Percentiles rank a stretch among this genome's conserved stretches.
These are phyloP conservation scores for Anser brachyrhynchus DNA, from an alignment of 2,113 vertebrate genomes.

Conservation along the genomic window DNA sequence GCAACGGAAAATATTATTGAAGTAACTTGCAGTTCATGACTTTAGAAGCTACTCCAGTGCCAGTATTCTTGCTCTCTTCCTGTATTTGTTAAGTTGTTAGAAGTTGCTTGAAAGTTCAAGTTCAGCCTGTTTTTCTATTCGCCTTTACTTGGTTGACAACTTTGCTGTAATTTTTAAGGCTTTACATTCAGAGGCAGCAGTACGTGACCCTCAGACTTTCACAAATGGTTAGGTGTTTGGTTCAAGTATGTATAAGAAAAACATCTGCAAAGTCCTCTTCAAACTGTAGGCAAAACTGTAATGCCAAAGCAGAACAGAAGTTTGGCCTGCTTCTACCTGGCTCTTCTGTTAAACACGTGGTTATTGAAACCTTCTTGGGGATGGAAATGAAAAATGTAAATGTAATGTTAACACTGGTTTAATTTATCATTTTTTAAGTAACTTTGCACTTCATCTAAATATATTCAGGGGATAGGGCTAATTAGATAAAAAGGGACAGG, in stretches of 20 bases:
- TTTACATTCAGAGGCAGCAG: not conserved
- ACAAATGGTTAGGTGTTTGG: not conserved
- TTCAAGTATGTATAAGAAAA: not conserved
- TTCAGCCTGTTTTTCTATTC: not conserved
- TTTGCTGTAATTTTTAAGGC: not conserved
- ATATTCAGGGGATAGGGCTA: not conserved
- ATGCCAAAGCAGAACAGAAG: constrained; percentile 5
- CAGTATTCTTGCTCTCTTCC: not conserved
- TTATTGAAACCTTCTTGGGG: not conserved
- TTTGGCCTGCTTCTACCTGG: constrained; percentile 3
- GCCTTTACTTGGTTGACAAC: constrained; percentile 5
- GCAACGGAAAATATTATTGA: not conserved
- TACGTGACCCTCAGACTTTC: constrained; percentile 10
- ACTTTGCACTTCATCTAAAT: not conserved
- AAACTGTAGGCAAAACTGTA: constrained; percentile 22
- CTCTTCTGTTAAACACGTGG: not conserved
- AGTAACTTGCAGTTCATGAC: not conserved
- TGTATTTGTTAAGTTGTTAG: not conserved
- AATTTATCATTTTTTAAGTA: not conserved
- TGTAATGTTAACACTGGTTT: not conserved
- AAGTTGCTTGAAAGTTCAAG: not conserved
- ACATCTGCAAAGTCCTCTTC: not conserved
- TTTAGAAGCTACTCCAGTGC: not conserved
- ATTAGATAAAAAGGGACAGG: not conserved
- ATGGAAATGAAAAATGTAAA: not conserved